Conservation (phyloP, 1,140 invertebrate species). For the Doryteuthis pealeii region DNA sequence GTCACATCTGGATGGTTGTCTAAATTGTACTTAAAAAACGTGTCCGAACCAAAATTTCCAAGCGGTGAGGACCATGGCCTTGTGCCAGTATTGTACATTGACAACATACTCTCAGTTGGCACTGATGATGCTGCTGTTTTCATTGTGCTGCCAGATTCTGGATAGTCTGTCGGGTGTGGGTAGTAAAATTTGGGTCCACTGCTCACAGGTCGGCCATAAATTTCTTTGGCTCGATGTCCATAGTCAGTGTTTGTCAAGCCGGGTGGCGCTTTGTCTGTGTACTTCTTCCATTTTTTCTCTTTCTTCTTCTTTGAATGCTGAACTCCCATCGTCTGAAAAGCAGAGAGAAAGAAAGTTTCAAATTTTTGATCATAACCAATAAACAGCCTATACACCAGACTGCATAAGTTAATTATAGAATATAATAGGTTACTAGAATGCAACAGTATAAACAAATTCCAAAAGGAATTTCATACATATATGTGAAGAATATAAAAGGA, state of each 20-base stretch:
- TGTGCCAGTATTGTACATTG: background rate
- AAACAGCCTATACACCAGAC: no score
- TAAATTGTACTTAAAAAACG: slow-evolving; percentile 12
- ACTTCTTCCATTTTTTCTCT: slow-evolving; percentile 11
- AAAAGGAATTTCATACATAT: no score
- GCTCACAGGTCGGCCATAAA: background rate
- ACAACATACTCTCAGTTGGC: background rate
- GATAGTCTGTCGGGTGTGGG: no score
- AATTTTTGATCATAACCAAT: no score
- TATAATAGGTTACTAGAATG: no score
- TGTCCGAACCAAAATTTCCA: background rate
- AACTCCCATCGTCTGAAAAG: background rate
- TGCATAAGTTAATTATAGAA: no score
- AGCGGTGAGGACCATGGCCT: background rate
- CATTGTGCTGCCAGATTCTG: background rate
- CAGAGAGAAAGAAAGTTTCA: no score
- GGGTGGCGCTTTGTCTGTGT: background rate
- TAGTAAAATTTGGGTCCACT: slow-evolving; percentile 3
- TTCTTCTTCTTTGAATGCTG: slow-evolving; percentile 7
- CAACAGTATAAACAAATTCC: no score
- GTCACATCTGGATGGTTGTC: slow-evolving; percentile 41
- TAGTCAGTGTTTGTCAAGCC: background rate
- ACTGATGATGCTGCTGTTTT: background rate
- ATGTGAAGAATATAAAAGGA: no score
- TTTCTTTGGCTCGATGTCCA: background rate